Evolutionary conservation across 1,140 invertebrate genomes (phyloP).

Genomic region (Nasonia longicornis): DNA sequence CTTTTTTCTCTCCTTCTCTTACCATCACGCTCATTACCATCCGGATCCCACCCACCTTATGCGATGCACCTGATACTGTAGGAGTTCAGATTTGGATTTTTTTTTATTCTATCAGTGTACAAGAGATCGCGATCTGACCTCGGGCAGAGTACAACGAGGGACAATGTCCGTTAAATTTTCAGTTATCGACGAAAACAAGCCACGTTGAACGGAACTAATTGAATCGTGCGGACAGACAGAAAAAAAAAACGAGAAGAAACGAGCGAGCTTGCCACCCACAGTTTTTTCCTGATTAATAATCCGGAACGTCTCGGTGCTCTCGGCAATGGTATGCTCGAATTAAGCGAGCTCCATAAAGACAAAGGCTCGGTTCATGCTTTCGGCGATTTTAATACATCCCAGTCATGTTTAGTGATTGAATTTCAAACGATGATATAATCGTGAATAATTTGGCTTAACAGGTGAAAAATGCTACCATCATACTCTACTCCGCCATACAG

Average conservation of each 20-base stretch:
- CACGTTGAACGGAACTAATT: slow-evolving; percentile 33
- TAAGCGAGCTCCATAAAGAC: slow-evolving; percentile 12
- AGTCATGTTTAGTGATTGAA: slow-evolving; percentile 16
- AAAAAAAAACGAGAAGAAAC: slow-evolving; percentile 22
- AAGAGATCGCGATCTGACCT: not conserved
- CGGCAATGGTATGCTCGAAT: not conserved
- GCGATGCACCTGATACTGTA: not conserved
- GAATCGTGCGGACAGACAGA: not conserved
- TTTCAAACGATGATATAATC: not conserved
- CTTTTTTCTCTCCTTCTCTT: not conserved
- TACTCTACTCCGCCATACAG: no score
- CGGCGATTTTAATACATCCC: not conserved
- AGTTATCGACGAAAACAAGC: slow-evolving; percentile 14
- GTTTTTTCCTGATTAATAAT: slow-evolving; percentile 40
- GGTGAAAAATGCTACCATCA: not conserved
- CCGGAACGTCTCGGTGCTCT: slow-evolving; percentile 18
- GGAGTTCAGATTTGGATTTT: not conserved
- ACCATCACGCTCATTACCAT: slow-evolving; percentile 27
- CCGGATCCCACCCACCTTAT: slow-evolving; percentile 1
- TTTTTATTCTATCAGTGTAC: not conserved
- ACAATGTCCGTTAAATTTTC: not conserved
- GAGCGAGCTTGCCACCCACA: slow-evolving; percentile 32
- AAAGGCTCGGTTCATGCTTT: not conserved
- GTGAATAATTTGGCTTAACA: not conserved
- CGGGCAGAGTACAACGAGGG: not conserved